A percentile compares a stretch with the other conserved stretches of the same genome.
These are phyloP conservation scores for Pelvicachromis taeniatus DNA, from an alignment of 2,113 vertebrate species.

Conservation along the genomic window DNA sequence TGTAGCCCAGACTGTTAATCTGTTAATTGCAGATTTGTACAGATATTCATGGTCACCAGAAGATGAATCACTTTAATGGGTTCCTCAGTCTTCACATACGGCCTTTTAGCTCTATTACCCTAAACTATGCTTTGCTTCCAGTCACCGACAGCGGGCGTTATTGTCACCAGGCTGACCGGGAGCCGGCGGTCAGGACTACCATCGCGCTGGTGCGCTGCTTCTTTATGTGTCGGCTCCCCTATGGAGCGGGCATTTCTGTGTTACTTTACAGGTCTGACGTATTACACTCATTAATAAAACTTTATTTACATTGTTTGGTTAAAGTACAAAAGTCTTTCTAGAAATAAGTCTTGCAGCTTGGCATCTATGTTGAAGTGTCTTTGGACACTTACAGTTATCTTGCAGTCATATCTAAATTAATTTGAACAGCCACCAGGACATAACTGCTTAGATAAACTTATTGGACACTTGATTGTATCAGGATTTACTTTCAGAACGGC, in stretches of 20 bases:
- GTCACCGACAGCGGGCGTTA: not conserved
- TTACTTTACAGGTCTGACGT: not conserved
- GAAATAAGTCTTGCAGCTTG: not conserved
- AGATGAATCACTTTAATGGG: not conserved
- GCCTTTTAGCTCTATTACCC: not conserved
- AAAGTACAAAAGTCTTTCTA: not conserved
- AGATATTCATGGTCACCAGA: not conserved
- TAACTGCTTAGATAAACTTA: not conserved
- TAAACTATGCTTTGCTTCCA: fast-evolving
- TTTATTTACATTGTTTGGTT: not conserved
- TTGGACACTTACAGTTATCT: not conserved
- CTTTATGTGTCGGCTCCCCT: too few relatives aligned
- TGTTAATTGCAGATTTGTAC: not conserved
- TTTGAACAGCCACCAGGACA: not conserved
- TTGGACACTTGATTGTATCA: not conserved
- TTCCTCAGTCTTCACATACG: not conserved
- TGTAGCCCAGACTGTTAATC: not conserved
- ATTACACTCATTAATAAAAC: not conserved
- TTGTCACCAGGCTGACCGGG: too few relatives aligned
- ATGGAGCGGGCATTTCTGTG: too few relatives aligned
- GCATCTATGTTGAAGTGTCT: not conserved
- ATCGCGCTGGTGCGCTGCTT: too few relatives aligned
- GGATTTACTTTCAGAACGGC: not conserved
- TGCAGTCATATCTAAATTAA: not conserved
- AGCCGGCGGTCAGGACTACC: too few relatives aligned